A percentile compares a stretch with the other conserved stretches of the same genome.
These are phyloP conservation scores for Callipepla squamata DNA, from an alignment of 2,113 vertebrate genomes.

Conservation along the genomic window DNA sequence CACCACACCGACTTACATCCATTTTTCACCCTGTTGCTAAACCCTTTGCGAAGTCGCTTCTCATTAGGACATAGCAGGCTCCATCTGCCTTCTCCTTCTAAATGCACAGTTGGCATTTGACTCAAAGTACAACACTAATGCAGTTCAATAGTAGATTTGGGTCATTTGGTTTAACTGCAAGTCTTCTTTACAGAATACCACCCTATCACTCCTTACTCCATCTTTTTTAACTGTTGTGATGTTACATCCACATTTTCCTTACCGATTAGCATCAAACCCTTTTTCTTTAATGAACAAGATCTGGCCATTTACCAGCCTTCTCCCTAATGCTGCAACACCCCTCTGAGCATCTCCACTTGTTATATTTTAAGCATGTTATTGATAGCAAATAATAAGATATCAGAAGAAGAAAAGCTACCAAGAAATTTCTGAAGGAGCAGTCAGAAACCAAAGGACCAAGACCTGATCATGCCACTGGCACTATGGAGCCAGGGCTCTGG, in stretches of 20 bases:
- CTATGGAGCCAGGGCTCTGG: background rate
- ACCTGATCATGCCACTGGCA: background rate
- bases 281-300: background rate
- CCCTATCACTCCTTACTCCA: background rate
- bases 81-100: background rate
- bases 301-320: background rate
- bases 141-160: background rate
- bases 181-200: background rate
- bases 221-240: background rate
- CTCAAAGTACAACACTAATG: background rate
- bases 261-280: background rate
- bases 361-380: background rate
- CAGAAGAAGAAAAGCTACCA: background rate
- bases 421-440: background rate
- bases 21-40: background rate
- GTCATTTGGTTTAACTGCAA: background rate
- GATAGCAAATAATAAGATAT: background rate
- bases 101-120: background rate
- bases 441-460: background rate
- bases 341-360: rapidly evolving
- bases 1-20: background rate
- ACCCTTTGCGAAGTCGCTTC: background rate
- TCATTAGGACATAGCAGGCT: background rate
- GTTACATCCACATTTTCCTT: background rate
- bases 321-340: background rate